Conservation (phyloP, 2,113 vertebrate genomes). For the Perca fluviatilis region DNA sequence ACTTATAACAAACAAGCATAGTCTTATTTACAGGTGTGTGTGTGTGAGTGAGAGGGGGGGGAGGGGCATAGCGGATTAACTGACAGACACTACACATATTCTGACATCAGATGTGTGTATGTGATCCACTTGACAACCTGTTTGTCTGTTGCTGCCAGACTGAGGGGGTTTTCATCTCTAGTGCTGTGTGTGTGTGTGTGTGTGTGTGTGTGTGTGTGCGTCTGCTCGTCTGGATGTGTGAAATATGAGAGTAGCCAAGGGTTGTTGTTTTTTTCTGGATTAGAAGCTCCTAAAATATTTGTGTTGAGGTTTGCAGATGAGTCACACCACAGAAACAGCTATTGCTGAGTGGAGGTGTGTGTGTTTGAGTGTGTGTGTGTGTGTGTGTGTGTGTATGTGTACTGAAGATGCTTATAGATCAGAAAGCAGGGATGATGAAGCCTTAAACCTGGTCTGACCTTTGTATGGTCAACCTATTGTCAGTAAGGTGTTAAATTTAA, state of each 20-base stretch:
- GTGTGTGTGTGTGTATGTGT: constrained; percentile 14
- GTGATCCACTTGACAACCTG: constrained; percentile 55
- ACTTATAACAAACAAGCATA: neutral
- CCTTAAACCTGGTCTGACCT: constrained; percentile 11
- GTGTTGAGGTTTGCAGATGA: constrained; percentile 70
- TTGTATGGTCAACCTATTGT: neutral
- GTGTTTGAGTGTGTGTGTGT: neutral
- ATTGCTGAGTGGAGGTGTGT: constrained; percentile 7
- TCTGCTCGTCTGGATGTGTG: constrained; percentile 56
- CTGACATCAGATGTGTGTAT: constrained; percentile 42
- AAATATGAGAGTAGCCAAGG: constrained; percentile 71
- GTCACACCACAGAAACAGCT: constrained; percentile 66
- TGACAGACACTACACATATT: constrained; percentile 9
- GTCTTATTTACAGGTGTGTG: neutral
- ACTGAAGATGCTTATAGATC: neutral
- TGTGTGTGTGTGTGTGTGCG: constrained; percentile 1
- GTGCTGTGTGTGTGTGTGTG: constrained; percentile 31
- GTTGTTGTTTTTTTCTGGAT: constrained; percentile 62
- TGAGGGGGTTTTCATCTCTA: constrained; percentile 42
- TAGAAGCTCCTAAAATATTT: constrained; percentile 76
- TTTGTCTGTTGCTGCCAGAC: constrained; percentile 50
- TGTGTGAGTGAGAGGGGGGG: neutral
- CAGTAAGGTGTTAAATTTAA: neutral
- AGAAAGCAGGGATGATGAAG: neutral
- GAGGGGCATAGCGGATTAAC: constrained; percentile 15